Evolutionary conservation across 2,797 vertebrate genomes (phyloP), one percentile per base, ranked within the genome.

Genomic region (Setipinna tenuifilis): DNA sequence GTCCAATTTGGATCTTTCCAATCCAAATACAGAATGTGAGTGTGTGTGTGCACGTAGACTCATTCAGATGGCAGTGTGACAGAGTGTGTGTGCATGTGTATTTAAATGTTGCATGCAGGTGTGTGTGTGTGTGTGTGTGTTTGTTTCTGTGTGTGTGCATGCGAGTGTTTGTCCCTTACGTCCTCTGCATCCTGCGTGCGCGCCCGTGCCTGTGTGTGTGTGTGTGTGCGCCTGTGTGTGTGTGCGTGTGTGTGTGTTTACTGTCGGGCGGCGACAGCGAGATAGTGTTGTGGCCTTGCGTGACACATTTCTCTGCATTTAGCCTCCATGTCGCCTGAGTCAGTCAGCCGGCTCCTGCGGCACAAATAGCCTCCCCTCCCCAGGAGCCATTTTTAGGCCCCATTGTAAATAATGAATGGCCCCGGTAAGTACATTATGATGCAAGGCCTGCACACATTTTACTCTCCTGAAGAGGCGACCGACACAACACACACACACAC

Each of bases 321-420:
- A 46, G 59, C 81, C 58, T 62, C 57, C 44, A 5, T 65, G 61
- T 25, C 65, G 75, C 84, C 25, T 61, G 62, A 48, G 44, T 83
- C 81, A 46, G 48, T 25, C 61, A 0, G 61, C 6, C 61, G 3
- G 61, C 61, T 81, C 46, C 81, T 71, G 3, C 58, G 12, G 61
- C 62, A 75, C 28, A 62, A 82, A 71, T 71, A 21, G 65, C n/a
- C n/a, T n/a, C n/a, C n/a, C 25, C 84, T 86, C 68, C 31, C 19
- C 58, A 59, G 80, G 80, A 65, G 83, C 85, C 75, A 87, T 85
- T 86, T 87, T 87, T 83, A 87, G 84, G 80, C 62, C 17, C 58
- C 82, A 71, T 83, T 83, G 82, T 88, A 86, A 88, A 88, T 88
- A 84, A 84, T 84, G 81, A 62, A 85, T 85, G 82, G 41, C 50